These are phyloP conservation scores for Augiades crinisus DNA, from an alignment of 2,888 invertebrate genomes.

Conservation along the genomic window DNA sequence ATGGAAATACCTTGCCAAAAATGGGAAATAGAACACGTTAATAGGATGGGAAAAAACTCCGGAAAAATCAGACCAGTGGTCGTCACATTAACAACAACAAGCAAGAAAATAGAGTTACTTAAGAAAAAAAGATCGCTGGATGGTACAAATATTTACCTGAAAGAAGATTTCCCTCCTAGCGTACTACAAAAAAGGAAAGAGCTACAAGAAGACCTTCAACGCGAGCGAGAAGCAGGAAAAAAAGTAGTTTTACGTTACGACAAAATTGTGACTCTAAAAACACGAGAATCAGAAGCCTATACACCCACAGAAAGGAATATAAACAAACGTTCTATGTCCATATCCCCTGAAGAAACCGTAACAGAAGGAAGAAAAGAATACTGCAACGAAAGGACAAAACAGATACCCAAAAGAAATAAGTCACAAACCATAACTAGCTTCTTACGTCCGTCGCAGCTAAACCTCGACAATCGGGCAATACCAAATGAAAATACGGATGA, in stretches of 20 bases:
- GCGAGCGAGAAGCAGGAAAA: slow-evolving; percentile 29
- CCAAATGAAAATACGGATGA: background rate
- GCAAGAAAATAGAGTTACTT: slow-evolving; percentile 33
- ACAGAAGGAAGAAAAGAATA: background rate
- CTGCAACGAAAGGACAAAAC: background rate
- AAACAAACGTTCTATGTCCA: slow-evolving; percentile 24
- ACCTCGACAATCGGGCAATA: background rate
- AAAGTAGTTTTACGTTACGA: slow-evolving; percentile 31
- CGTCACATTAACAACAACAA: slow-evolving; percentile 27
- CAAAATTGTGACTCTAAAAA: slow-evolving; percentile 30
- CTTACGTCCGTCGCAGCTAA: slow-evolving; percentile 24
- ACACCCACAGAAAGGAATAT: slow-evolving; percentile 5
- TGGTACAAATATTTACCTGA: slow-evolving; percentile 29
- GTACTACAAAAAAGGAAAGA: slow-evolving; percentile 35
- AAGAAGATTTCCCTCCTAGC: slow-evolving; percentile 33
- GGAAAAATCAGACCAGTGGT: slow-evolving; percentile 28
- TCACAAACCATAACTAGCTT: slow-evolving; percentile 27
- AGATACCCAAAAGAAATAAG: slow-evolving; percentile 22
- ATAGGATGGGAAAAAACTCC: slow-evolving; percentile 24
- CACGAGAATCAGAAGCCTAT: slow-evolving; percentile 1
- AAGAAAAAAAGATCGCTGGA: slow-evolving; percentile 30
- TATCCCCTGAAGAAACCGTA: slow-evolving; percentile 21
- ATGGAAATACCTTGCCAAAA: slow-evolving; percentile 27
- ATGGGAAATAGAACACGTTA: slow-evolving; percentile 29
- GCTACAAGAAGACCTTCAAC: slow-evolving; percentile 31